Evolutionary conservation across 2,797 vertebrate species (phyloP).

Genomic region (Darevskia nairensis): DNA sequence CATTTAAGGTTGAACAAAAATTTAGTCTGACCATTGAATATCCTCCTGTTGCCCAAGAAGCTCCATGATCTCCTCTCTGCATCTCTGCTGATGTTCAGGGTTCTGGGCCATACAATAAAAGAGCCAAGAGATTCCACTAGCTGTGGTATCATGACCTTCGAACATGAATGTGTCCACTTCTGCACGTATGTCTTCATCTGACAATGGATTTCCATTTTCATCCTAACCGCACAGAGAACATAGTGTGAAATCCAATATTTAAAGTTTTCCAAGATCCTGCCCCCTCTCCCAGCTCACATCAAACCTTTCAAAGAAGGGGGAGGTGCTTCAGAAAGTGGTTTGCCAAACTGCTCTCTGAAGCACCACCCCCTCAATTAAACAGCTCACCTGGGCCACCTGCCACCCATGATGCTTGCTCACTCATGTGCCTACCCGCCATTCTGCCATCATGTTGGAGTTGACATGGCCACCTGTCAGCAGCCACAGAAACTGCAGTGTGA

Average conservation of each 20-base stretch:
- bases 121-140: constrained; percentile 84
- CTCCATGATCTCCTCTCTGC: constrained; percentile 83
- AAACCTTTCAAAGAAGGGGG: too few species aligned
- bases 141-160: constrained; percentile 86
- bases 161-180: constrained; percentile 91
- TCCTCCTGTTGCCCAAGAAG: constrained; percentile 75
- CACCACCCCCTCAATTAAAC: too few species aligned
- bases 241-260: neutral
- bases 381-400: too few species aligned
- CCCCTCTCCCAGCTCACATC: too few species aligned
- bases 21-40: constrained; percentile 84
- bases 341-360: too few species aligned
- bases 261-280: neutral
- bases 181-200: constrained; percentile 81
- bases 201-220: constrained; percentile 82
- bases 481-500: too few species aligned
- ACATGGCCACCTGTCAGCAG: too few species aligned
- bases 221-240: constrained; percentile 72
- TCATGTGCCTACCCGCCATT: too few species aligned
- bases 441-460: too few species aligned
- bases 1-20: neutral
- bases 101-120: constrained; percentile 85
- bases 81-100: constrained; percentile 86
- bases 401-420: too few species aligned
- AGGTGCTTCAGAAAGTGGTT: too few species aligned